Evolutionary conservation across 2,888 invertebrate species (phyloP).

Genomic region (Malacosoma neustria): DNA sequence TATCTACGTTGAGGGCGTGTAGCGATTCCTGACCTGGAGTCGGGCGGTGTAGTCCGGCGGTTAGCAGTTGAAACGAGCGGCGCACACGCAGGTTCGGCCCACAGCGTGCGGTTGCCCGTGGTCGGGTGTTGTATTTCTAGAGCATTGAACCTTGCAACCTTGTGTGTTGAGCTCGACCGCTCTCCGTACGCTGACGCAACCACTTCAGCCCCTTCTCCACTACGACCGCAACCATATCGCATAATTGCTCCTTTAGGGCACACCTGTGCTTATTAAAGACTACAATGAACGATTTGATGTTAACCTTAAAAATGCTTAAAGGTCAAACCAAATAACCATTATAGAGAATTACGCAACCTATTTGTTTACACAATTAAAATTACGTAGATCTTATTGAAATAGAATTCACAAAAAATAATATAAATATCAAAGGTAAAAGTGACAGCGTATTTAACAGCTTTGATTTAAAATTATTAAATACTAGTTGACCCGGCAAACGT

Average conservation of each 20-base stretch:
- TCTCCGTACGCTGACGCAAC: conserved; percentile 69
- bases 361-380: too few species aligned
- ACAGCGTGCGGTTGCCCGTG: conserved; percentile 49
- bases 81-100: conserved; percentile 30
- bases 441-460: too few species aligned
- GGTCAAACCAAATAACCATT: background rate
- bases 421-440: too few species aligned
- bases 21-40: conserved; percentile 12
- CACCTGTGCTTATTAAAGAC: conserved; percentile 49
- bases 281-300: conserved; percentile 50
- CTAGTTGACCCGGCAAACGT: too few species aligned
- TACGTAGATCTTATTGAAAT: too few species aligned
- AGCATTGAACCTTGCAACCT: conserved; percentile 75
- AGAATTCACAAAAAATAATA: too few species aligned
- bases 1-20: conserved; percentile 8
- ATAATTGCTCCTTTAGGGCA: conserved; percentile 71
- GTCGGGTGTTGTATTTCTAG: conserved; percentile 71
- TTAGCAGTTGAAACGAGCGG: conserved; percentile 17
- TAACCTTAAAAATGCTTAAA: conserved; percentile 6
- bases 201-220: conserved; percentile 64
- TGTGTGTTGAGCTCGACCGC: conserved; percentile 70
- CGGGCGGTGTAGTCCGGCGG: conserved; percentile 13
- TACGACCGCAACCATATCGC: conserved; percentile 48
- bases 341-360: conserved; percentile 8
- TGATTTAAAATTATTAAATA: too few species aligned